Conservation (phyloP, 1,140 invertebrate species). For the Bombus cullumanus region DNA sequence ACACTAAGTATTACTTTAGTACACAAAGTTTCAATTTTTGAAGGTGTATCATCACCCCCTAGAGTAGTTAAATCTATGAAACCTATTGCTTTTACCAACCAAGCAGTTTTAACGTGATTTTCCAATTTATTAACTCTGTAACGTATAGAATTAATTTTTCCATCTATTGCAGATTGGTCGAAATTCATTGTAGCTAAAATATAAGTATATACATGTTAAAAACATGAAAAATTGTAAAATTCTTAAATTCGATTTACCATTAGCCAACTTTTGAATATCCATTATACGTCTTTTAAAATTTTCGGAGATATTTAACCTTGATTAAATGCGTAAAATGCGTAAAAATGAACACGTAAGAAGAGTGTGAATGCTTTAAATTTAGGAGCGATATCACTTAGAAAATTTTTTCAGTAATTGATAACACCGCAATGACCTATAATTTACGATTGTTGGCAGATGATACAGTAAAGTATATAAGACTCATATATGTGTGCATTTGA, state of each 20-base stretch:
- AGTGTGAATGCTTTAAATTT: background rate
- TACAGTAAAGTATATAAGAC: background rate
- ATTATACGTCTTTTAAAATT: background rate
- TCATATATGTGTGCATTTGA: background rate
- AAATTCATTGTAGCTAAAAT: constrained; percentile 51
- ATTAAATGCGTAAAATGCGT: background rate
- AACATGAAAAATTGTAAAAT: background rate
- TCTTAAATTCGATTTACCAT: constrained; percentile 19
- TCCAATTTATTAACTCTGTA: constrained; percentile 68
- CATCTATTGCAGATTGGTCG: constrained; percentile 60
- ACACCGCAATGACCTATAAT: background rate
- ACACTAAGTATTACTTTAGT: constrained; percentile 85
- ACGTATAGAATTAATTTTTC: constrained; percentile 61
- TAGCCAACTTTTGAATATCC: constrained; percentile 28
- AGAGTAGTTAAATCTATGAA: constrained; percentile 97
- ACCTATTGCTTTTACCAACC: constrained; percentile 91
- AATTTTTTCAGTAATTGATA: constrained; percentile 10
- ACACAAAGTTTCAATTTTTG: constrained; percentile 92
- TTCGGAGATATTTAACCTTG: background rate
- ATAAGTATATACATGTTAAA: background rate
- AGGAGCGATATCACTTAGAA: background rate
- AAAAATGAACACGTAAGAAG: background rate
- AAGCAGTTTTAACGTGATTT: constrained; percentile 86
- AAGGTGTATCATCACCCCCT: constrained; percentile 92
- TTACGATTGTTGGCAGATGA: background rate